Evolutionary conservation across 2,797 vertebrate species (phyloP).

Genomic region (Ptychobarbus kaznakovi): DNA sequence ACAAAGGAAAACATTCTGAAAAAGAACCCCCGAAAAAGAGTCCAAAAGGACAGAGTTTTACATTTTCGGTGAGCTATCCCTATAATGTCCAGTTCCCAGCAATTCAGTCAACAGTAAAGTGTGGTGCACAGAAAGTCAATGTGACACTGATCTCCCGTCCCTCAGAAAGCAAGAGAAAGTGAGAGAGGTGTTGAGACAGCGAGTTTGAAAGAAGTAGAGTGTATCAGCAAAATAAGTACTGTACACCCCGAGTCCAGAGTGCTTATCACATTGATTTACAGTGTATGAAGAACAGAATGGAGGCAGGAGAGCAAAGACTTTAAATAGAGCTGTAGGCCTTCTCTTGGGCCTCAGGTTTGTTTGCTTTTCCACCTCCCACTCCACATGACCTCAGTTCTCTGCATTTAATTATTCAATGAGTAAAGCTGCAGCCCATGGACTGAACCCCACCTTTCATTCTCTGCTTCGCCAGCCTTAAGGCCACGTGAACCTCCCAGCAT

Average conservation of each 20-base stretch:
- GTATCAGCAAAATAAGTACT: slow-evolving; percentile 23
- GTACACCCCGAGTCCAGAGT: slow-evolving; percentile 12
- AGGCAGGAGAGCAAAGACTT: slow-evolving; percentile 52
- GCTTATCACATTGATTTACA: slow-evolving; percentile 53
- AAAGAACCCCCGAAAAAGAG: background rate
- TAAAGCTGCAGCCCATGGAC: slow-evolving; percentile 58
- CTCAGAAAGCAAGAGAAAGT: background rate
- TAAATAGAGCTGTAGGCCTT: slow-evolving; percentile 66
- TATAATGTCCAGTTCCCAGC: slow-evolving; percentile 3
- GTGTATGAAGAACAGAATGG: slow-evolving; percentile 34
- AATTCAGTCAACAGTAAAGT: slow-evolving; percentile 3
- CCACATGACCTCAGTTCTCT: slow-evolving; percentile 63
- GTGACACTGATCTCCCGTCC: background rate
- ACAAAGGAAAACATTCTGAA: background rate
- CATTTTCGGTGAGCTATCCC: background rate
- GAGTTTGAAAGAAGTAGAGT: slow-evolving; percentile 2
- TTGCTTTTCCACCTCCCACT: slow-evolving; percentile 53
- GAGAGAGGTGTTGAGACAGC: slow-evolving; percentile 6
- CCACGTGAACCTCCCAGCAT: slow-evolving; percentile 13
- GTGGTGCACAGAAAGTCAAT: background rate
- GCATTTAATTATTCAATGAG: slow-evolving; percentile 72
- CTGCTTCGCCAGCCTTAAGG: slow-evolving; percentile 18
- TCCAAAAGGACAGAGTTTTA: background rate
- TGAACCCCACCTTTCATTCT: slow-evolving; percentile 13
- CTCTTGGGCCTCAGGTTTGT: slow-evolving; percentile 53